Conservation (phyloP, 2,888 invertebrate genomes). For the Hypolimnas misippus region DNA sequence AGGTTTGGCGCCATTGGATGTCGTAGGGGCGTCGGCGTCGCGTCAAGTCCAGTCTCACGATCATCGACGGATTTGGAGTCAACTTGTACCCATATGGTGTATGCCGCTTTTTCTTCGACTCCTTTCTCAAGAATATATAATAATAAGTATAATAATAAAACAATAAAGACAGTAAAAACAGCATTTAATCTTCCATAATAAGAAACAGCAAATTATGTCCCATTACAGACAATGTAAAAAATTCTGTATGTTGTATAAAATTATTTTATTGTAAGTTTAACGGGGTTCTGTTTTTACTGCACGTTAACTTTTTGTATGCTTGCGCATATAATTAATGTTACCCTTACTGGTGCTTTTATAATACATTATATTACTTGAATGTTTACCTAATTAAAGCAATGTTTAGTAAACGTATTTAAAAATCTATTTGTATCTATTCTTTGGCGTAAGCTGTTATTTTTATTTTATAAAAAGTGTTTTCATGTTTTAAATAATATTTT, state of each 20-base stretch:
- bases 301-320: constrained; percentile 29
- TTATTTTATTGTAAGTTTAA: constrained; percentile 32
- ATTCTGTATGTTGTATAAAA: constrained; percentile 26
- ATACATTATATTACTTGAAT: constrained; percentile 8
- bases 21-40: constrained; percentile 30
- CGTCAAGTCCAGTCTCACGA: constrained; percentile 40
- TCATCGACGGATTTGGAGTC: constrained; percentile 45
- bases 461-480: too few species aligned
- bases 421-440: too few species aligned
- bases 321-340: constrained; percentile 10
- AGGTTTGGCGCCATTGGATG: constrained; percentile 39
- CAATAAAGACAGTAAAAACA: constrained; percentile 45
- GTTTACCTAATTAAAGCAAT: constrained; percentile 20
- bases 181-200: constrained; percentile 42
- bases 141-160: constrained; percentile 40
- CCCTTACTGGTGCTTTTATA: constrained; percentile 17
- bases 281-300: constrained; percentile 35
- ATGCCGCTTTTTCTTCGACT: constrained; percentile 47
- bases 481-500: too few species aligned
- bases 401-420: constrained; percentile 13
- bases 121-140: constrained; percentile 41
- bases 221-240: constrained; percentile 37
- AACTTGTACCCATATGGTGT: constrained; percentile 45
- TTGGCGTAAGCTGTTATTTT: too few species aligned
- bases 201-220: constrained; percentile 42